Evolutionary conservation across 2,797 vertebrate species (phyloP), one percentile per base, ranked within the genome.

Genomic region (Hippocampus kuda): DNA sequence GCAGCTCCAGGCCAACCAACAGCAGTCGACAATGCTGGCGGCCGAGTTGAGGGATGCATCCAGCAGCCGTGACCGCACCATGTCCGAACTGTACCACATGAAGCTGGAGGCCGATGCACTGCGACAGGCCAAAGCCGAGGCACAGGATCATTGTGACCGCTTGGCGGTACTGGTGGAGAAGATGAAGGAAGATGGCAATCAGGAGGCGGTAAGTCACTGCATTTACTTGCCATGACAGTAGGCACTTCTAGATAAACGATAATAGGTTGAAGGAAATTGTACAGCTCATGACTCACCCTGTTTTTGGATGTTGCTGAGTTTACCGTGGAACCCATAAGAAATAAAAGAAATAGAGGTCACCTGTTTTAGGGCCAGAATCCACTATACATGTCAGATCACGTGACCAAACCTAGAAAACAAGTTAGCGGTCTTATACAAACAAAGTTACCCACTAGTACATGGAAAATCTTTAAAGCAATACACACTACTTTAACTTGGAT

Each of bases 31-130:
- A 51, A 87, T 98, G 80, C 83, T 99, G 88, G 89, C 94, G 1
- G 94, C 92, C 56, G 97, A 99, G 79, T 84, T 99, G 70, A 92
- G 94, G 0, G 97, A 99, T 0, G 91, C 93, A n/a, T 94, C 96
- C 0, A 96, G 91, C 16, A 87, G 92, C 30, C 90, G 97, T 0
- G 97, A 99, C 86, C 94, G 92, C 79, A 95, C 93, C 1, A 98
- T 98, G 92, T 91, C 96, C 3, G 96, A 98, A 70, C 91, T 99
- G n/a, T 95, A 98, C 79, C 91, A 87, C 61, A 90, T 91, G 63
- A 94, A 94, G 48, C 74, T 98, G 73, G 95, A 98, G 85, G 93
- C 90, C 0, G 95, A 98, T 44, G 86, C 89, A 26, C 89, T 97
- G 22, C 94, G 90, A 71, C 92, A 94, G 78, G 93, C 93, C 51